phyloP scores from a whole-genome alignment of 2,113 vertebrate genomes.

The Tragelaphus scriptus region DNA sequence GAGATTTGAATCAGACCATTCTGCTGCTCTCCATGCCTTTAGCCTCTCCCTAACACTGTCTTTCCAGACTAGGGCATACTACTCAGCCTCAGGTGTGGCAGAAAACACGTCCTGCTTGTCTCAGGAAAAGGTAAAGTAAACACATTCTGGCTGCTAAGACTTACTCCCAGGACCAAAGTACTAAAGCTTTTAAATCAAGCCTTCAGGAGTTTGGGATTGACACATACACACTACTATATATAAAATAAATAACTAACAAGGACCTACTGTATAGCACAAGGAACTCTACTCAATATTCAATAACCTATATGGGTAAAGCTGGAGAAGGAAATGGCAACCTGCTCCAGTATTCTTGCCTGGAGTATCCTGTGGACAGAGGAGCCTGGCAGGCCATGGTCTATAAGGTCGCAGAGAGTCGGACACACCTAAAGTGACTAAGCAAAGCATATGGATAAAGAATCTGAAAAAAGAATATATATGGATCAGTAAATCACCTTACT shows the following conservation, averaged over 20 bases:
- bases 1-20: not conserved
- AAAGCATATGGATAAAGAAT: not conserved
- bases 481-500: not conserved
- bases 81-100: not conserved
- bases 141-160: not conserved
- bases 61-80: not conserved
- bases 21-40: not conserved
- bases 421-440: accelerated
- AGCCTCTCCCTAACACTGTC: not conserved
- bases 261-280: not conserved
- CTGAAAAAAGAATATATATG: not conserved
- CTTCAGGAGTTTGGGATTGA: not conserved
- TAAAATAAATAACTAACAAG: not conserved
- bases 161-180: not conserved
- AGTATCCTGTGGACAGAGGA: not conserved
- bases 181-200: not conserved
- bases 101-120: not conserved
- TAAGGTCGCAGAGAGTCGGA: not conserved
- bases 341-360: not conserved
- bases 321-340: not conserved
- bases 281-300: not conserved
- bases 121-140: not conserved
- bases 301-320: not conserved
- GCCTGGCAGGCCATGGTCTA: not conserved
- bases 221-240: not conserved